A percentile compares a stretch with the other conserved stretches of the same genome.
Evolutionary conservation across 2,113 vertebrate genomes (phyloP).

Genomic region (Cromileptes altivelis): DNA sequence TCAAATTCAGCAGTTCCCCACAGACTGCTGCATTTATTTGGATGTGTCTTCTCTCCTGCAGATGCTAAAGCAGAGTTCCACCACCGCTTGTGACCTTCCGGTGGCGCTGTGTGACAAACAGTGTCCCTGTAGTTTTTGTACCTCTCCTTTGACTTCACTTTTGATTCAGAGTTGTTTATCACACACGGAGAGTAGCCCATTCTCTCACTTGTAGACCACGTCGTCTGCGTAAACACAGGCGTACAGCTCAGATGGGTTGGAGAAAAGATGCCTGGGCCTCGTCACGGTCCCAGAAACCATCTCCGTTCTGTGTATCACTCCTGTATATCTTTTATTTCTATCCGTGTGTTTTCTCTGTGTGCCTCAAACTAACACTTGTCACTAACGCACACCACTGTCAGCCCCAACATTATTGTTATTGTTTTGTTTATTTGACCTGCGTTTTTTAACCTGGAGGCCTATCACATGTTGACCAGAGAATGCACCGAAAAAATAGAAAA

Average conservation of each 20-base stretch:
- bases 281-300: slow-evolving; percentile 62
- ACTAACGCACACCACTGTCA: slow-evolving; percentile 74
- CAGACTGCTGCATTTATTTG: not conserved
- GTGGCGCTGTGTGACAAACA: slow-evolving; percentile 70
- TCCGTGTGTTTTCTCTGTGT: slow-evolving; percentile 75
- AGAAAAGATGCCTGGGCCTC: slow-evolving; percentile 73
- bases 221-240: slow-evolving; percentile 65
- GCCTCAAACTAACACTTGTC: slow-evolving; percentile 72
- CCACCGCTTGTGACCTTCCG: slow-evolving; percentile 64
- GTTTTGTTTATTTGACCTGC: slow-evolving; percentile 42
- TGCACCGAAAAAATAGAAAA: slow-evolving; percentile 71
- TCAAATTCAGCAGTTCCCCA: not conserved
- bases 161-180: slow-evolving; percentile 28
- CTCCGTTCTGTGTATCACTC: slow-evolving; percentile 56
- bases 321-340: slow-evolving; percentile 54
- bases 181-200: slow-evolving; percentile 53
- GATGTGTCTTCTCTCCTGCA: slow-evolving; percentile 19
- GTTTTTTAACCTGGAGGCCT: slow-evolving; percentile 71
- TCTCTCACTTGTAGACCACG: slow-evolving; percentile 64
- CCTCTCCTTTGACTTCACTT: slow-evolving; percentile 45
- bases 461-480: slow-evolving; percentile 81
- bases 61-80: slow-evolving; percentile 55
- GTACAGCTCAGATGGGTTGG: slow-evolving; percentile 72
- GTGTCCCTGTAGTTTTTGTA: slow-evolving; percentile 42
- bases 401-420: slow-evolving; percentile 41